These are phyloP conservation scores for Gila robusta DNA, from an alignment of 2,797 vertebrate genomes.

Conservation along the genomic window DNA sequence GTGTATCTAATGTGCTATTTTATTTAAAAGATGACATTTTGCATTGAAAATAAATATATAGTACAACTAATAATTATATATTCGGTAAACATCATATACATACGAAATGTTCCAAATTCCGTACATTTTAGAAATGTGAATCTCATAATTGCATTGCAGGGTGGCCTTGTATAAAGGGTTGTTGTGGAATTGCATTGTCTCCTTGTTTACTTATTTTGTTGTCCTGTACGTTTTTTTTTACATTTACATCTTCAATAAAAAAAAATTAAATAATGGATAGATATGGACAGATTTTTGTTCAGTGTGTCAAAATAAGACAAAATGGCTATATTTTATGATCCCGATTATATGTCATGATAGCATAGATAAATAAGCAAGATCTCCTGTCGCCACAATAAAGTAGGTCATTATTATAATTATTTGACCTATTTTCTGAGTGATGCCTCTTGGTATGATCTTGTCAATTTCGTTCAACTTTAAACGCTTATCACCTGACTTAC, in stretches of 20 bases:
- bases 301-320: neutral
- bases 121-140: neutral
- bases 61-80: neutral
- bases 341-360: neutral
- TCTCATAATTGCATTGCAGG: neutral
- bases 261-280: no score
- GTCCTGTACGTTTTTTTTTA: neutral
- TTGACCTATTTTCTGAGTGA: neutral
- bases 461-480: neutral
- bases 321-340: neutral
- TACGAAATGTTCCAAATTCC: neutral
- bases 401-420: neutral
- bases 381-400: slow-evolving; percentile 5
- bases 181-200: neutral
- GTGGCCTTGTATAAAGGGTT: neutral
- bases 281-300: no score
- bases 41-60: neutral
- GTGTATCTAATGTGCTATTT: neutral
- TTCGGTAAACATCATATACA: neutral
- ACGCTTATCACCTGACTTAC: neutral
- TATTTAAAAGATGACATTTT: neutral
- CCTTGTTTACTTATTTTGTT: neutral
- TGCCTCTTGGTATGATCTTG: neutral
- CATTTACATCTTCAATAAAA: neutral
- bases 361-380: neutral